These are phyloP conservation scores for Dryobates pubescens DNA, from an alignment of 2,797 vertebrate genomes.

Conservation along the genomic window DNA sequence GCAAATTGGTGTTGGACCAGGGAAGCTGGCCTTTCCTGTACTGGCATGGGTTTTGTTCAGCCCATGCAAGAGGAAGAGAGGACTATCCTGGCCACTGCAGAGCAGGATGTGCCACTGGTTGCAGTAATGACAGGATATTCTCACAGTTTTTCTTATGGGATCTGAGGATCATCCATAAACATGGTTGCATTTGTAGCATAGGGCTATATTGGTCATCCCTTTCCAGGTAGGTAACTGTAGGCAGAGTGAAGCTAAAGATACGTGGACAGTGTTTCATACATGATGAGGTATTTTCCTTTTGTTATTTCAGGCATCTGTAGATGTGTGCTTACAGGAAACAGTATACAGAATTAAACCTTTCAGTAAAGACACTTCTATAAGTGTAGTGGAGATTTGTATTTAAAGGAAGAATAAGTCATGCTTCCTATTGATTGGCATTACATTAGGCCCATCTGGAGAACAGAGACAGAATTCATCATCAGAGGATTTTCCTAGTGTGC, in stretches of 20 bases:
- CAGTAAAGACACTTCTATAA: background rate
- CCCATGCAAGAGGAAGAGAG: background rate
- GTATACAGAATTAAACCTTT: background rate
- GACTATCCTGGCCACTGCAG: background rate
- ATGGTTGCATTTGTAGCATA: background rate
- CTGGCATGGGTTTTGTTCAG: background rate
- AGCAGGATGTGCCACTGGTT: background rate
- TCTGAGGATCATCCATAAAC: background rate
- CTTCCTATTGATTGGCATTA: background rate
- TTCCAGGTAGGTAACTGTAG: background rate
- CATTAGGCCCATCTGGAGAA: background rate
- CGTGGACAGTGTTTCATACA: background rate
- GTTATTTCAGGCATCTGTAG: background rate
- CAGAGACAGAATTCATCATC: background rate
- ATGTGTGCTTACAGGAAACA: background rate
- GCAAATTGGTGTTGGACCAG: rapidly evolving
- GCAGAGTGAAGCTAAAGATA: background rate
- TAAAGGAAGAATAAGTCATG: background rate
- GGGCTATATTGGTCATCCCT: background rate
- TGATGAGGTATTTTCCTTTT: background rate
- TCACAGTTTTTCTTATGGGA: background rate
- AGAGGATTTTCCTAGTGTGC: background rate
- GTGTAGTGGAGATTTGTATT: background rate
- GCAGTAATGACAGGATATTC: background rate
- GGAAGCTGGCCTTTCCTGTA: rapidly evolving